Conservation (phyloP, 2,113 vertebrate genomes). For the Atlantisia rogersi region DNA sequence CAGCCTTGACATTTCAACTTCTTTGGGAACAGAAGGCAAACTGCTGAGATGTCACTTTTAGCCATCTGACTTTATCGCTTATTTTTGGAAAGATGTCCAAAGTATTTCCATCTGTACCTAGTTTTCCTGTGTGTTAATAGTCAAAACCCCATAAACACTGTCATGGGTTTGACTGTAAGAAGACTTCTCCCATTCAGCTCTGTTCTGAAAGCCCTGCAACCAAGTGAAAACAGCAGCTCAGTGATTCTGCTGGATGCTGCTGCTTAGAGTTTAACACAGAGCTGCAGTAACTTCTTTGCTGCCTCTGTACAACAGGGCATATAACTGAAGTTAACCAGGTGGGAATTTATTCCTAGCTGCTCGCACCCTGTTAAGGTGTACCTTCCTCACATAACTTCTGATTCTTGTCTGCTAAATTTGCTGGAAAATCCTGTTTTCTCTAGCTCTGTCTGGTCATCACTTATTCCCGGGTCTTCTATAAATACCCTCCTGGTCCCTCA, state of each 20-base stretch:
- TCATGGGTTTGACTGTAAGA: background rate
- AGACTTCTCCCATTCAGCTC: background rate
- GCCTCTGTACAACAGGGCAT: background rate
- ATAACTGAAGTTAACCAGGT: background rate
- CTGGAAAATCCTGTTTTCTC: background rate
- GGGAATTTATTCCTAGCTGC: background rate
- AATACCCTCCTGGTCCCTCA: background rate
- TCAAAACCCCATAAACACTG: background rate
- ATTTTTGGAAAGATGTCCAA: constrained; percentile 11
- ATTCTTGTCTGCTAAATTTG: background rate
- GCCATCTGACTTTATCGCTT: background rate
- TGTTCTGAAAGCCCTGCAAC: background rate
- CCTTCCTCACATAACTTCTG: background rate
- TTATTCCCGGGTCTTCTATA: background rate
- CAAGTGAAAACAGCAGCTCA: background rate
- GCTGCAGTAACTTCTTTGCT: background rate
- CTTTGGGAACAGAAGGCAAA: background rate
- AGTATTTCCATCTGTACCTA: background rate
- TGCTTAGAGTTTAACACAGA: background rate
- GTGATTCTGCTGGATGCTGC: background rate
- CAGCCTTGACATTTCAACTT: constrained; percentile 31
- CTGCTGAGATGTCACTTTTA: background rate
- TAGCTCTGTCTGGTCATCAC: background rate
- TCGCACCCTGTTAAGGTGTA: background rate
- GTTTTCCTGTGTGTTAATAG: background rate